phyloP scores from a whole-genome alignment of 1,140 invertebrate genomes.

The Musca domestica region DNA sequence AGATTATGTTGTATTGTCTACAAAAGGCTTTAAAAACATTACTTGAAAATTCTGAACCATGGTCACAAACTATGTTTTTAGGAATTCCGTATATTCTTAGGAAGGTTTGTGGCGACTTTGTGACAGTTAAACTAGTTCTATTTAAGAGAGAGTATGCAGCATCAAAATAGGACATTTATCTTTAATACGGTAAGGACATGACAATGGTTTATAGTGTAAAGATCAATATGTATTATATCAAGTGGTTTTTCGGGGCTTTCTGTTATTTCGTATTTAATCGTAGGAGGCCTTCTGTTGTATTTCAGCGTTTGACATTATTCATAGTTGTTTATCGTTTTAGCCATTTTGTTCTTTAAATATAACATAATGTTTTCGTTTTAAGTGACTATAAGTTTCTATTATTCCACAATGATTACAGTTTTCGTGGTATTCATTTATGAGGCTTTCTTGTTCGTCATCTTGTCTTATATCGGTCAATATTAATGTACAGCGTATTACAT shows the following conservation, averaged over 20 bases:
- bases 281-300: neutral
- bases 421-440: no score
- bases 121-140: neutral
- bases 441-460: no score
- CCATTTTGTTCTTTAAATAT: conserved; percentile 1
- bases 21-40: no score
- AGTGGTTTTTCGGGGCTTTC: neutral
- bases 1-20: neutral
- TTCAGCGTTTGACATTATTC: neutral
- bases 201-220: neutral
- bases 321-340: neutral
- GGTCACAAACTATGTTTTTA: no score
- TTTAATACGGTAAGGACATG: neutral
- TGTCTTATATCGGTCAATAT: no score
- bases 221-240: no score
- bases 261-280: neutral
- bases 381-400: conserved; percentile 3
- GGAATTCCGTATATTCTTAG: neutral
- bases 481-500: no score
- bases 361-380: conserved; percentile 8
- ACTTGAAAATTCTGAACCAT: no score
- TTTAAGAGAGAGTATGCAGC: neutral
- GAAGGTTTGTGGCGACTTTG: neutral
- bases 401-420: neutral
- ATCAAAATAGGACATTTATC: no score